A percentile compares a stretch with the other conserved stretches of the same genome.
Conservation (phyloP, 2,888 invertebrate genomes). For the Germaria angustata region DNA sequence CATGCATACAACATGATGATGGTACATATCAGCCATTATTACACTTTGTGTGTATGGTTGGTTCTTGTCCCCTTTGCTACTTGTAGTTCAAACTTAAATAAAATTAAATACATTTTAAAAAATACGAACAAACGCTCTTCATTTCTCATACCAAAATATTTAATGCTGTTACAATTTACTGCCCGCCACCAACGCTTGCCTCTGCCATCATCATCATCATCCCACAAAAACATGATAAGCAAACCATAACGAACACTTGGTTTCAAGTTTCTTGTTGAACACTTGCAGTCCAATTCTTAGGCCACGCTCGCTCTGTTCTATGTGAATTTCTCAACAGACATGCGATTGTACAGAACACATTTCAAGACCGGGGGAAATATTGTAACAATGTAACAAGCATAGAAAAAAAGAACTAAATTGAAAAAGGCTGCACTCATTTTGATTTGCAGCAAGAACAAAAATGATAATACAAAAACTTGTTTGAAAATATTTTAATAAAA, state of each 20-base stretch:
- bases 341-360: conserved; percentile 29
- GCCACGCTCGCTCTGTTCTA: conserved; percentile 1
- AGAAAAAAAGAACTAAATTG: background rate
- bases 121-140: background rate
- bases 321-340: conserved; percentile 19
- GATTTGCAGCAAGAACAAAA: conserved; percentile 24
- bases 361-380: conserved; percentile 2
- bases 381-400: background rate
- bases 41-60: background rate
- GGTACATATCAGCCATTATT: background rate
- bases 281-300: conserved; percentile 9
- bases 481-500: conserved; percentile 30
- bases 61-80: background rate
- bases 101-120: background rate
- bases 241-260: conserved; percentile 47
- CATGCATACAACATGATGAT: conserved; percentile 11
- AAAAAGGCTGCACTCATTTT: conserved; percentile 38
- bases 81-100: conserved; percentile 7
- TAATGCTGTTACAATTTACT: background rate
- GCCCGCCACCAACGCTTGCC: conserved; percentile 4
- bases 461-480: conserved; percentile 36
- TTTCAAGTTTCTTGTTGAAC: conserved; percentile 38
- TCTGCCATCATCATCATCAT: conserved; percentile 5
- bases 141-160: background rate
- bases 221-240: conserved; percentile 32